A percentile compares a stretch with the other conserved stretches of the same genome.
These are phyloP conservation scores for Melanargia galathea DNA, from an alignment of 2,888 invertebrate genomes.

Conservation along the genomic window DNA sequence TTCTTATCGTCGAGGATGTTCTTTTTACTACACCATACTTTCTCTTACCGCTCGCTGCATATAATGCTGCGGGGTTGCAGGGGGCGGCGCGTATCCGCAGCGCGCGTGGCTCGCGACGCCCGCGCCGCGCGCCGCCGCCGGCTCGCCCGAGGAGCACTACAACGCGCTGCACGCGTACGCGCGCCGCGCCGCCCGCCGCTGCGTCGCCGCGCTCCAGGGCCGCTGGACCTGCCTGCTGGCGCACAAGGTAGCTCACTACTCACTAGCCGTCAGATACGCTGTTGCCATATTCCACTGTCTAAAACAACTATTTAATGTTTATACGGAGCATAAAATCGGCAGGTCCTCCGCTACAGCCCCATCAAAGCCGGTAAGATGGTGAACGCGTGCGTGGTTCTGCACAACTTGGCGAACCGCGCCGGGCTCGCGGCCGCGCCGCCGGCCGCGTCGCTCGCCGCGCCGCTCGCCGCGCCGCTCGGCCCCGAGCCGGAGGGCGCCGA, in stretches of 20 bases:
- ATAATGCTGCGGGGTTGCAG: too few species aligned
- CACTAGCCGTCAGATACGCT: too few species aligned
- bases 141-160: conserved; percentile 21
- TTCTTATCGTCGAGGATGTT: too few species aligned
- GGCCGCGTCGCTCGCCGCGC: neutral
- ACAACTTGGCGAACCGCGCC: conserved; percentile 18
- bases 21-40: too few species aligned
- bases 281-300: too few species aligned
- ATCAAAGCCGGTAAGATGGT: conserved; percentile 24
- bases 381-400: conserved; percentile 23
- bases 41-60: too few species aligned
- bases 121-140: neutral
- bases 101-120: conserved; percentile 30
- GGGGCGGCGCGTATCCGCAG: conserved; percentile 28
- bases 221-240: conserved; percentile 19
- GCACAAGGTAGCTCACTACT: conserved; percentile 11
- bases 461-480: conserved; percentile 16
- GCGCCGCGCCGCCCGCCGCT: conserved; percentile 12
- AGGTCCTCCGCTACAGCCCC: conserved; percentile 23
- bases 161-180: conserved; percentile 19
- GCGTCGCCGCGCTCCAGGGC: conserved; percentile 7
- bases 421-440: neutral
- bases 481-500: conserved; percentile 12
- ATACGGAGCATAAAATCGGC: neutral
- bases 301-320: too few species aligned